Percentiles rank a stretch among this genome's conserved stretches.
phyloP scores from a whole-genome alignment of 64 coral and sea anemone species.

The Anthopleura sola region DNA sequence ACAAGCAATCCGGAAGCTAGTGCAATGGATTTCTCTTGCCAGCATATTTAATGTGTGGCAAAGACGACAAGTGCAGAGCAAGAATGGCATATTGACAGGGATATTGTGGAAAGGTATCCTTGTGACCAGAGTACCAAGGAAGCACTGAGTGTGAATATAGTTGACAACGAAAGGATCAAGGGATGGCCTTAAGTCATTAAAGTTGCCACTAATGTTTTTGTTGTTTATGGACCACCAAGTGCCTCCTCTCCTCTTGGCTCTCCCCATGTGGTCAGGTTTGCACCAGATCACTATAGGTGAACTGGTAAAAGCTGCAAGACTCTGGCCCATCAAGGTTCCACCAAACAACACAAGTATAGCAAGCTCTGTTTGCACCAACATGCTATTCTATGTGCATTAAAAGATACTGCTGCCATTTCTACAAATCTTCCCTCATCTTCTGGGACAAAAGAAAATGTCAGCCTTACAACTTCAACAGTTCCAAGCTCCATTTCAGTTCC shows the following conservation, averaged over 20 bases:
- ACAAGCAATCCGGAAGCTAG: background rate
- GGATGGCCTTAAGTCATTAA: background rate
- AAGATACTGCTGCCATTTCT: too few relatives aligned
- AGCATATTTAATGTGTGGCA: background rate
- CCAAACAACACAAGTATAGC: too few relatives aligned
- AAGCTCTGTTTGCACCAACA: too few relatives aligned
- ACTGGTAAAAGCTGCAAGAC: too few relatives aligned
- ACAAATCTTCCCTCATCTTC: too few relatives aligned
- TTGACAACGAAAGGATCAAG: background rate
- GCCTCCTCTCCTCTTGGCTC: background rate
- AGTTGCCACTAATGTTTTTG: conserved; percentile 1
- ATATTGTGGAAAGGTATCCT: background rate
- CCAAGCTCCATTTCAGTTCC: too few relatives aligned
- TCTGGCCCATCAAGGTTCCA: too few relatives aligned
- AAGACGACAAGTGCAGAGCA: background rate
- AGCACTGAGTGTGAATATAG: background rate
- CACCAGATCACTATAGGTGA: too few relatives aligned
- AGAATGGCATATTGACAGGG: background rate
- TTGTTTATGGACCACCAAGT: conserved; percentile 18
- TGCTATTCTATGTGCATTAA: too few relatives aligned
- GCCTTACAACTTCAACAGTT: too few relatives aligned
- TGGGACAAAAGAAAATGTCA: too few relatives aligned
- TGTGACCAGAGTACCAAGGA: background rate
- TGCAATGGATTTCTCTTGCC: background rate
- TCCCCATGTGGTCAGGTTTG: background rate